phyloP scores from a whole-genome alignment of 2,888 invertebrate genomes.

The Parascotia fuliginaria region DNA sequence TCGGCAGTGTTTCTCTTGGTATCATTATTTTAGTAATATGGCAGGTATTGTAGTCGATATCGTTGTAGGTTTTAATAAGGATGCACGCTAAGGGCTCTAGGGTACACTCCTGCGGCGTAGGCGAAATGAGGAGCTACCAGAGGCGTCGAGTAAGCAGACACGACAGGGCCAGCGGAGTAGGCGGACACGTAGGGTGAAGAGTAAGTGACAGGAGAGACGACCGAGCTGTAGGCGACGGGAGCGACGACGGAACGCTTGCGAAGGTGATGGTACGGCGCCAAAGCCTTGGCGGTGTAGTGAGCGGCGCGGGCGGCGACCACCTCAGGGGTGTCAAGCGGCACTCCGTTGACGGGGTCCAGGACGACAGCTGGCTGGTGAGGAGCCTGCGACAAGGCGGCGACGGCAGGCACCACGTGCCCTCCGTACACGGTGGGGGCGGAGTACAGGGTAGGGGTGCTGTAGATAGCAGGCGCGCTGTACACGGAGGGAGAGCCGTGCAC shows the following conservation, averaged over 20 bases:
- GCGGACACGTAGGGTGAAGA: constrained; percentile 45
- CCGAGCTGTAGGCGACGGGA: constrained; percentile 45
- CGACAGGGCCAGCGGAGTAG: constrained; percentile 50
- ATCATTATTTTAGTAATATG: background rate
- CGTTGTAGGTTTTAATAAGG: constrained; percentile 4
- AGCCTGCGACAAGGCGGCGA: constrained; percentile 58
- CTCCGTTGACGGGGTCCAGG: constrained; percentile 73
- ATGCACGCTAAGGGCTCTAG: constrained; percentile 13
- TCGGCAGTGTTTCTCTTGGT: constrained; percentile 15
- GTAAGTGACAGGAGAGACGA: constrained; percentile 52
- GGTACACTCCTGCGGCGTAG: constrained; percentile 49
- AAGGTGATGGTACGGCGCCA: constrained; percentile 72
- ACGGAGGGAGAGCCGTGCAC: constrained; percentile 55
- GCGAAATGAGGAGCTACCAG: constrained; percentile 32
- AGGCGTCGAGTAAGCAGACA: constrained; percentile 44
- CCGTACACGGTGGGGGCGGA: constrained; percentile 37
- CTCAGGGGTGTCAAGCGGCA: constrained; percentile 80
- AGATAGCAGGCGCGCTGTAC: constrained; percentile 63
- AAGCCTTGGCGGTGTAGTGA: constrained; percentile 77
- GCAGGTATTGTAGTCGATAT: background rate
- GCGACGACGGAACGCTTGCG: constrained; percentile 68
- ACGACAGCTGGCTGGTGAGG: constrained; percentile 77
- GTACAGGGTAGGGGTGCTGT: constrained; percentile 52
- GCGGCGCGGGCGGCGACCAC: constrained; percentile 79
- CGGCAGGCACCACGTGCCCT: constrained; percentile 42